phyloP scores from a whole-genome alignment of 2,888 invertebrate genomes.

The Nudaria mundana region DNA sequence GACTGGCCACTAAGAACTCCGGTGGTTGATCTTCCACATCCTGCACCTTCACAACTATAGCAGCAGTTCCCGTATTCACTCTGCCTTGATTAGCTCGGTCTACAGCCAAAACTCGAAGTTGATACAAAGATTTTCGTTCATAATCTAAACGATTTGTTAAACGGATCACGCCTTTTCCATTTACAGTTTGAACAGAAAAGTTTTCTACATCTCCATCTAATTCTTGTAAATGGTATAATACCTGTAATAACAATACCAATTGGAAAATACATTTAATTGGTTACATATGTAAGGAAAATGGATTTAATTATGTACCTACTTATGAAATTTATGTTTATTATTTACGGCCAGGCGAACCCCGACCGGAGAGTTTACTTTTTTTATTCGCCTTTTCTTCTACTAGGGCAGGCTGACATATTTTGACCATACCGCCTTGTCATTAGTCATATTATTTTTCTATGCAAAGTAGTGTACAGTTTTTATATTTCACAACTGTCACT shows the following conservation, averaged over 20 bases:
- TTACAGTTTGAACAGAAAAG: slow-evolving; percentile 90
- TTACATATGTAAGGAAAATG: too few relatives aligned
- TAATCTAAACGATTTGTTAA: slow-evolving; percentile 90
- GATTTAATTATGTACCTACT: too few relatives aligned
- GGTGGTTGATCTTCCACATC: slow-evolving; percentile 97
- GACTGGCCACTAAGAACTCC: slow-evolving; percentile 92
- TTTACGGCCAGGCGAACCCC: too few relatives aligned
- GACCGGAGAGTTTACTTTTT: too few relatives aligned
- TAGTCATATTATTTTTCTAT: too few relatives aligned
- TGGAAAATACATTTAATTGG: not conserved
- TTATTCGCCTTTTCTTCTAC: too few relatives aligned
- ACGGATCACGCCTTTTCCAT: slow-evolving; percentile 91
- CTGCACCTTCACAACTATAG: slow-evolving; percentile 89
- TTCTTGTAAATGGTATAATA: slow-evolving; percentile 92
- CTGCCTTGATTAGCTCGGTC: slow-evolving; percentile 91
- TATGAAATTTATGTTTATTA: too few relatives aligned
- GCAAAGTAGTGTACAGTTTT: too few relatives aligned
- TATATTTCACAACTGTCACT: too few relatives aligned
- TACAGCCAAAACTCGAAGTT: slow-evolving; percentile 89
- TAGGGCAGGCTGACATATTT: too few relatives aligned
- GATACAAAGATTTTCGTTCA: slow-evolving; percentile 92
- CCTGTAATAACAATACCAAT: slow-evolving; percentile 56
- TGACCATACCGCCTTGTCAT: too few relatives aligned
- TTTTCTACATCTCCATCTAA: slow-evolving; percentile 88
- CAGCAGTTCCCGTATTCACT: slow-evolving; percentile 94